Conservation (phyloP, 2,888 invertebrate genomes). For the Tortricodes alternella region DNA sequence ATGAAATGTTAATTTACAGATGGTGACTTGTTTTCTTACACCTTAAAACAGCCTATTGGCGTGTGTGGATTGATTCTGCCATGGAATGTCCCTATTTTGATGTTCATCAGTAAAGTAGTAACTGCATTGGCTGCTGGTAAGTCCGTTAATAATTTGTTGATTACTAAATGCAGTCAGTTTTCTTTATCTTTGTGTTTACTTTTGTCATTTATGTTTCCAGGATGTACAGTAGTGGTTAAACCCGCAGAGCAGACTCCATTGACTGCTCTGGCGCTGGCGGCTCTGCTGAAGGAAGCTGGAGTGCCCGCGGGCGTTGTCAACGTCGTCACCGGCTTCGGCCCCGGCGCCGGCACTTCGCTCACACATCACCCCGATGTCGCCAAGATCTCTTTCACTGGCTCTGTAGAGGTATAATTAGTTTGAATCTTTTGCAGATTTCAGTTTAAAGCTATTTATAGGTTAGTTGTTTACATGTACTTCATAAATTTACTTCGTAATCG, state of each 20-base stretch:
- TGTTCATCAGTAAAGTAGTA: constrained; percentile 95
- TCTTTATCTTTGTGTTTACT: not conserved
- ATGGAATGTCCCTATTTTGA: constrained; percentile 94
- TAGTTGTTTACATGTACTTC: too few species aligned
- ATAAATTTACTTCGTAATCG: too few species aligned
- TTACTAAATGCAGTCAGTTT: constrained; percentile 4
- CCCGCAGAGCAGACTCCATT: constrained; percentile 97
- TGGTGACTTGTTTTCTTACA: constrained; percentile 89
- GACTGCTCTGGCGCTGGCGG: constrained; percentile 92
- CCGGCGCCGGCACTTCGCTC: constrained; percentile 88
- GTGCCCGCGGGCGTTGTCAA: constrained; percentile 95
- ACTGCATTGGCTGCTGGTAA: constrained; percentile 84
- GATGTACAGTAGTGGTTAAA: constrained; percentile 92
- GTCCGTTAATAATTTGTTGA: constrained; percentile 5
- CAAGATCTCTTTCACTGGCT: constrained; percentile 90
- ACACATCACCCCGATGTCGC: constrained; percentile 88
- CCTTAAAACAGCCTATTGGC: constrained; percentile 79
- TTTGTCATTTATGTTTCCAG: constrained; percentile 46
- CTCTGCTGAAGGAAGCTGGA: constrained; percentile 92
- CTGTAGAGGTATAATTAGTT: constrained; percentile 48
- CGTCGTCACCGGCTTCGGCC: constrained; percentile 93
- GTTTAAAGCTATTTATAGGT: too few species aligned
- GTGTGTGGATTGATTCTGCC: constrained; percentile 95
- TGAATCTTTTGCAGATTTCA: too few species aligned
- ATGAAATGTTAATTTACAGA: constrained; percentile 69